Base-by-base conservation (phyloP, 2,797 vertebrate species). In the Sebastes baramenuke region DNA sequence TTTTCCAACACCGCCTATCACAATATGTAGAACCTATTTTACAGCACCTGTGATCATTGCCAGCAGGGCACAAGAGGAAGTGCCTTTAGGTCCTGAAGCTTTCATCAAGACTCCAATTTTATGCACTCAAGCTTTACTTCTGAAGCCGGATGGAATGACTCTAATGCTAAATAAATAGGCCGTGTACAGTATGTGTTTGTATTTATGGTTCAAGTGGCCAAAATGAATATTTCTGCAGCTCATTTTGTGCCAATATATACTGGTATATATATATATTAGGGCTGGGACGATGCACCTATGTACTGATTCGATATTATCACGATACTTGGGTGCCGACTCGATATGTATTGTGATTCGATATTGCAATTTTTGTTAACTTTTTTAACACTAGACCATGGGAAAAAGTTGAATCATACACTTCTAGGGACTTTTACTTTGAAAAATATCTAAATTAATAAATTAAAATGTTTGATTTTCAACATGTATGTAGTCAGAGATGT, bases 41-140 rank as follows among this genome's bases (percentile, higher is more conserved):
- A 83, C 88, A 88, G 87, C 85, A 84, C 83, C 82, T 88, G 78
- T 74, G 65, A 73, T 84, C 67, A 29, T 46, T 69, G 32, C 74
- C 77, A 66, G 80, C 60, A 20, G 58, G 75, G 10, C 67, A 69
- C 61, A 20, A 56, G 49, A 38, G 22, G 8, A 36, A 13, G 56
- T 38, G 62, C 34, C 77, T 55, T 36, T 14, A 34, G 8, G 54
- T 79, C 75, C 80, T 42, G 54, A 64, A 67, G 67, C 54, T 75
- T 80, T 85, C 77, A 73, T 79, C 61, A 29, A 25, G 8, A 65
- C 18, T 80, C 14, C 32, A 58, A 62, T 66, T 72, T 62, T 6
- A 30, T 69, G 36, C 24, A 36, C 65, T 72, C 54, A 11, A 67
- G 30, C 73, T 55, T 30, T 18, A 49, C 56, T 11, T 78, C 25